Base-by-base conservation (phyloP, 1,140 invertebrate genomes). In the Aphelinus certus region DNA sequence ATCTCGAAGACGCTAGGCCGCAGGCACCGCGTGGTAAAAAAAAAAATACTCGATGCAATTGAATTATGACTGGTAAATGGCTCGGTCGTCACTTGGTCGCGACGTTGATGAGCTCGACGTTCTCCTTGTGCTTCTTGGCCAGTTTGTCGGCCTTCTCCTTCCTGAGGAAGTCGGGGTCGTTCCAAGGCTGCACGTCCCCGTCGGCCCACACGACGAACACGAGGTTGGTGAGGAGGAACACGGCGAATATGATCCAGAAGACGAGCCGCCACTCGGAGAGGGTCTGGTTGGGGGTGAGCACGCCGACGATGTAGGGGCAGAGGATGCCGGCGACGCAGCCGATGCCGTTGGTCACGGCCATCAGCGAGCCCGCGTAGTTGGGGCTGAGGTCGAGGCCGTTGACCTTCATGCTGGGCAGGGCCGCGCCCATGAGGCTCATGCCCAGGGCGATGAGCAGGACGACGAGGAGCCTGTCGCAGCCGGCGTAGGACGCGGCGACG, bases 301-400 rank as follows among this genome's bases (percentile, higher is more conserved):
- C 87, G 65, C 95, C 94, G 51, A 95, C 93, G 42, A 96, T 86
- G 81, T 92, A 92, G 0, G 95, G 95, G 26, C 92, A 92, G 1
- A 96, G 84, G 67, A 96, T 95, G 7, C 94, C 95, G 60, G 94
- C 92, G 2, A 95, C 89, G 0, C 94, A 94, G 3, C 94, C 95
- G 71, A 95, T 92, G 1, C 94, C 94, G 83, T 96, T 96, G 0
- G 95, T 93, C 61, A 96, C 89, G 1, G 94, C 95, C 90, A 96
- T 96, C 10, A 95, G 85, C 1, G 92, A 92, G 60, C 95, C 94
- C 7, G 94, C 93, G 85, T 92, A 94, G 85, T 95, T 95, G 2
- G 94, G 93, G 51, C 93, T 93, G 68, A 97, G 90, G 85, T 96
- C 95, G 60, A 96, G 85, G 9, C 94, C 92, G 79, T 95, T 96